Base-by-base conservation (phyloP, 2,797 vertebrate species). In the Ctenopoma kingsleyae region DNA sequence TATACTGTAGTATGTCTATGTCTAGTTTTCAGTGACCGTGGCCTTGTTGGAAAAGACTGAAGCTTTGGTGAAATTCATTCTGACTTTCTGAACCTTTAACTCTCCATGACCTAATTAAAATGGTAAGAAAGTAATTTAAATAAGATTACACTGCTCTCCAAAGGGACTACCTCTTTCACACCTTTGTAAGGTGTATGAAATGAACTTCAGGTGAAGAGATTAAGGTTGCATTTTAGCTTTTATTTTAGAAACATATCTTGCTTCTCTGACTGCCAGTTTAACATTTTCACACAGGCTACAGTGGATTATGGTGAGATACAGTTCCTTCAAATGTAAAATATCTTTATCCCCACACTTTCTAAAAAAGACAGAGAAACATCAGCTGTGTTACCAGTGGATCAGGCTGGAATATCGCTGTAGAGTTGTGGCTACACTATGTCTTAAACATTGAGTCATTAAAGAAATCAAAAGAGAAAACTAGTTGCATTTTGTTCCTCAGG, bases 81-180 rank as follows among this genome's bases (percentile, higher is more conserved):
- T 3, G 23, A 12, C 41, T 32, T 13, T 30, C 17, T 52, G 17
- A 35, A 35, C 9, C 17, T 52, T 32, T 64, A 81, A 77, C 71
- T 94, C 84, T 86, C 76, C 0, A 0, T 86, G 82, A 84, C 85
- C 89, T 93, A 93, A 93, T 93, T 94, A 95, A 91, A 78, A 47
- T 15, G 32, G 83, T 70, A 74, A 68, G 71, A 87, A 91, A 93
- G 71, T 61, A 65, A 70, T 66, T 73, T 74, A 76, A 86, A 85
- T 71, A 61, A 91, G 82, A 89, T 75, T 76, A 68, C 59, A 68
- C 59, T 83, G 74, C 76, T 87, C 76, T 76, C 81, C 68, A 74
- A 86, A 86, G 84, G 87, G 86, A 85, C 87, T 67, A 82, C 83
- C 74, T 85, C 48, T 60, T 85, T 88, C 77, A 82, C 85, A 83